A percentile compares a stretch with the other conserved stretches of the same genome.
Conservation (phyloP, 2,797 vertebrate genomes). For the Danio albolineatus region DNA sequence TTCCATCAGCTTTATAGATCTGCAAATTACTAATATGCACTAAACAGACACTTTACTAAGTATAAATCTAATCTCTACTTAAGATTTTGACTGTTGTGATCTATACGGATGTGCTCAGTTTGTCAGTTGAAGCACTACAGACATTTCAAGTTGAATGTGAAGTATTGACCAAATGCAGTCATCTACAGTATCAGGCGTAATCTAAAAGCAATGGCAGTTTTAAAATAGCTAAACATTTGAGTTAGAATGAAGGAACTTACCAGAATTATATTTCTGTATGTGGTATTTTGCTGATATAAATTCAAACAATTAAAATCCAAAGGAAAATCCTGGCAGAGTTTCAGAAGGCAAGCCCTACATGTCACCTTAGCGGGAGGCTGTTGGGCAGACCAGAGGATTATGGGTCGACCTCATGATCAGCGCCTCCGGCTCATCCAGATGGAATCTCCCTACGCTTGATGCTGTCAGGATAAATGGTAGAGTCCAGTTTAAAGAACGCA, state of each 20-base stretch:
- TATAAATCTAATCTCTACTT: background rate
- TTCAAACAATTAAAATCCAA: constrained; percentile 52
- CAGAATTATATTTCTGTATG: constrained; percentile 68
- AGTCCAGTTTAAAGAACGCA: constrained; percentile 68
- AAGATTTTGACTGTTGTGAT: background rate
- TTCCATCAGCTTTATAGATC: constrained; percentile 13
- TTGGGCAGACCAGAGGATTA: constrained; percentile 85
- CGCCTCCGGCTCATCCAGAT: constrained; percentile 71
- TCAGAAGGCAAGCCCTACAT: constrained; percentile 74
- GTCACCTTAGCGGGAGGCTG: constrained; percentile 75
- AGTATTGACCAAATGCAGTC: background rate
- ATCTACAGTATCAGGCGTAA: too few species aligned
- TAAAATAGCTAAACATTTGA: constrained; percentile 26
- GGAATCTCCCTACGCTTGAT: constrained; percentile 60
- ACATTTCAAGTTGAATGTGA: background rate
- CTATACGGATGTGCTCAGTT: background rate
- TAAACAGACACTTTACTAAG: background rate
- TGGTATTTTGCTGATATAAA: constrained; percentile 23
- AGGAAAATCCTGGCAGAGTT: constrained; percentile 67
- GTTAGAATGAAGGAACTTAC: constrained; percentile 73
- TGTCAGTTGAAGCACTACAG: background rate
- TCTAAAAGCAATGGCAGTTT: background rate
- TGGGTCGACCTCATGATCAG: constrained; percentile 78
- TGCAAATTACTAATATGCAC: background rate
- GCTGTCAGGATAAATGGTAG: constrained; percentile 60